A percentile compares a stretch with the other conserved stretches of the same genome.
phyloP scores from a whole-genome alignment of 1,140 invertebrate species.

The Pseudoatta argentina region DNA sequence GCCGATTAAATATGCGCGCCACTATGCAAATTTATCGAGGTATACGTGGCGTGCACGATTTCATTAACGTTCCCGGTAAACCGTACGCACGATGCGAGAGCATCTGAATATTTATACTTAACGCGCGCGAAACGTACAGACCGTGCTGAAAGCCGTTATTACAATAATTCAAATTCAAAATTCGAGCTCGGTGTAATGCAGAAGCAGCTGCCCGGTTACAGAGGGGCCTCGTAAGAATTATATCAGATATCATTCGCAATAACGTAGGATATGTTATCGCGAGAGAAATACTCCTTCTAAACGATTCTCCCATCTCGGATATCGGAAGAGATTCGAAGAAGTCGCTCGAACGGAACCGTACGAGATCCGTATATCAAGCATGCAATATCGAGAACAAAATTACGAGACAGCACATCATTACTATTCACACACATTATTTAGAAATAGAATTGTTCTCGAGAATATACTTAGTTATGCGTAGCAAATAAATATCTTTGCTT shows the following conservation, averaged over 20 bases:
- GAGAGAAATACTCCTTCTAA: conserved; percentile 26
- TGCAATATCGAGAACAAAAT: conserved; percentile 8
- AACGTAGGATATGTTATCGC: conserved; percentile 32
- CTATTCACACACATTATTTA: conserved; percentile 30
- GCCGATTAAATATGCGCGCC: conserved; percentile 25
- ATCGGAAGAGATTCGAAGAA: conserved; percentile 9
- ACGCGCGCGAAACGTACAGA: conserved; percentile 3
- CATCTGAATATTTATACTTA: conserved; percentile 50
- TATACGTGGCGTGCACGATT: conserved; percentile 30
- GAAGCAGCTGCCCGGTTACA: conserved; percentile 14
- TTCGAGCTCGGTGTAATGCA: conserved; percentile 30
- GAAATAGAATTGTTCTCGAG: not conserved
- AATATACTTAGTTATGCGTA: not conserved
- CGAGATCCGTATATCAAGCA: conserved; percentile 1
- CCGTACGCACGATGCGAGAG: conserved; percentile 20
- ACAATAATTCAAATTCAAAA: conserved; percentile 55
- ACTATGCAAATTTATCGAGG: conserved; percentile 68
- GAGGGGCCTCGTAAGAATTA: conserved; percentile 30
- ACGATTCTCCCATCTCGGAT: not conserved
- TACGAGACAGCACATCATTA: conserved; percentile 11
- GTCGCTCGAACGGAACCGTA: conserved; percentile 21
- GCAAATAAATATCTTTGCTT: not conserved
- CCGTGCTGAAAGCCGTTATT: conserved; percentile 34
- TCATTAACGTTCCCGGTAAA: conserved; percentile 54
- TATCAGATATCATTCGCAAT: conserved; percentile 20